A percentile compares a stretch with the other conserved stretches of the same genome.
These are phyloP conservation scores for Nymphalis io DNA, from an alignment of 1,140 invertebrate species.

Conservation along the genomic window DNA sequence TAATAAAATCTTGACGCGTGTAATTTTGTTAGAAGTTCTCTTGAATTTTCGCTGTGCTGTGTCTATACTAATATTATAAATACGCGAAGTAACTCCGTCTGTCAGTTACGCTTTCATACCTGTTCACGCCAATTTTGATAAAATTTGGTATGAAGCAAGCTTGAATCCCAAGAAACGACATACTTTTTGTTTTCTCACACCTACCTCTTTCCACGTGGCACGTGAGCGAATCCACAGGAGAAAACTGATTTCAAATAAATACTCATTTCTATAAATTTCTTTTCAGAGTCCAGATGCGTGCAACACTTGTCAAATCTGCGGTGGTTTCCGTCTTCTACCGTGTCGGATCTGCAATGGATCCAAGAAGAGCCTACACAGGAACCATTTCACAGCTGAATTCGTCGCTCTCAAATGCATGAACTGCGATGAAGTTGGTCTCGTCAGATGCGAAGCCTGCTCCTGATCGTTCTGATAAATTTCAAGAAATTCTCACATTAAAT, in stretches of 20 bases:
- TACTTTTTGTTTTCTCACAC: too few relatives aligned
- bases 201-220: too few relatives aligned
- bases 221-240: too few relatives aligned
- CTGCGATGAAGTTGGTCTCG: constrained; percentile 96
- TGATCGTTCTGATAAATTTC: constrained; percentile 36
- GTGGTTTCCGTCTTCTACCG: constrained; percentile 93
- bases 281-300: constrained; percentile 89
- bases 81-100: too few relatives aligned
- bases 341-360: constrained; percentile 96
- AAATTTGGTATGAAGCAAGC: too few relatives aligned
- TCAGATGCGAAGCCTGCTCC: constrained; percentile 90
- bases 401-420: constrained; percentile 97
- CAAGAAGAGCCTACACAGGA: constrained; percentile 96
- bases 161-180: too few relatives aligned
- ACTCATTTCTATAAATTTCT: background rate
- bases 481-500: background rate
- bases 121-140: too few relatives aligned
- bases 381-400: constrained; percentile 96
- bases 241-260: background rate
- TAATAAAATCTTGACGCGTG: too few relatives aligned
- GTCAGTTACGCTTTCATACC: too few relatives aligned
- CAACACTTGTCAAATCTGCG: constrained; percentile 91
- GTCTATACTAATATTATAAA: too few relatives aligned
- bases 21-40: too few relatives aligned
- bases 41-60: too few relatives aligned